Conservation (phyloP, 2,113 vertebrate species). For the Passerina amoena region DNA sequence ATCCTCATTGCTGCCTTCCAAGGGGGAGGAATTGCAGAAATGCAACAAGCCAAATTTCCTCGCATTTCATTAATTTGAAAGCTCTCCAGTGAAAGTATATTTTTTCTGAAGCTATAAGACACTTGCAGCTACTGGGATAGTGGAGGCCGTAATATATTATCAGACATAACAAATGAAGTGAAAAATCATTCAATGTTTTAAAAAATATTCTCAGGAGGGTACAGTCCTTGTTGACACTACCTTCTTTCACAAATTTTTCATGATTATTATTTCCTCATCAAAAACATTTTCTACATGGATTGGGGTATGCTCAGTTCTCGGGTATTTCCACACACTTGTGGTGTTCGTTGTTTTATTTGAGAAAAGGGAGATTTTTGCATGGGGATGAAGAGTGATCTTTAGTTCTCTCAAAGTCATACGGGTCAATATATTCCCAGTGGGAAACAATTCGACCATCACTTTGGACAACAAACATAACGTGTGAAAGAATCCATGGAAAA, state of each 20-base stretch:
- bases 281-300: background rate
- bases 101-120: background rate
- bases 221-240: background rate
- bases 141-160: background rate
- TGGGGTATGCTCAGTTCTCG: background rate
- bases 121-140: background rate
- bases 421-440: background rate
- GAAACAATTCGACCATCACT: background rate
- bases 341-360: background rate
- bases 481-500: background rate
- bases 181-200: background rate
- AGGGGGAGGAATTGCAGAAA: conserved; percentile 30
- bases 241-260: background rate
- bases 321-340: background rate
- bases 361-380: background rate
- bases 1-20: conserved; percentile 19
- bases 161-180: background rate
- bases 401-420: background rate
- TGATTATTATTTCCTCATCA: background rate
- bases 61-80: background rate
- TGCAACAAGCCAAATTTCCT: conserved; percentile 7
- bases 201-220: background rate
- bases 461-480: background rate
- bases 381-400: background rate
- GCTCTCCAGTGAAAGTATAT: background rate